Conservation (phyloP, 2,797 vertebrate species). For the Pseudochirops cupreus region DNA sequence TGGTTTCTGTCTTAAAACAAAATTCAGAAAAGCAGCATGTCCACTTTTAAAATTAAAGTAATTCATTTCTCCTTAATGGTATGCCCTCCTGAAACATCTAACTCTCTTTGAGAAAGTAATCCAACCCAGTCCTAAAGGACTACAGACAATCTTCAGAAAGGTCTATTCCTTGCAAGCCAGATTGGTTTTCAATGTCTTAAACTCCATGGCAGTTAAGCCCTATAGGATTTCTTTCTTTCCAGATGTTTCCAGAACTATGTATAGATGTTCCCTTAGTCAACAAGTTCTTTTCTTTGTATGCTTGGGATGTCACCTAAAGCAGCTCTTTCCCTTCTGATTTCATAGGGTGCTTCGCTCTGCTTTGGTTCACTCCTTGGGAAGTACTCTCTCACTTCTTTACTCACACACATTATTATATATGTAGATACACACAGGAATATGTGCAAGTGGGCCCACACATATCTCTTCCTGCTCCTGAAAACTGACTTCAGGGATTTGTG, state of each 20-base stretch:
- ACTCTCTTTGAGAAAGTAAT: slow-evolving; percentile 28
- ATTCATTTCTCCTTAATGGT: background rate
- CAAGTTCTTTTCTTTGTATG: background rate
- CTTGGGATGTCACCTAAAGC: background rate
- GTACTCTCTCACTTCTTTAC: background rate
- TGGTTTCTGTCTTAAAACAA: slow-evolving; percentile 24
- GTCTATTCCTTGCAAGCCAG: background rate
- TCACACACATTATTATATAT: background rate
- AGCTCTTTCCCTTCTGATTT: slow-evolving; percentile 8
- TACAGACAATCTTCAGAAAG: slow-evolving; percentile 14
- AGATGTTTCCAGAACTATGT: slow-evolving; percentile 15
- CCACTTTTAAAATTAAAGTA: slow-evolving; percentile 19
- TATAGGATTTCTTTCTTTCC: slow-evolving; percentile 8
- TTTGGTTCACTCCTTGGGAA: background rate
- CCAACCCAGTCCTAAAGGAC: background rate
- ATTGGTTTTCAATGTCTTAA: slow-evolving; percentile 3
- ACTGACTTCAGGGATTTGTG: background rate
- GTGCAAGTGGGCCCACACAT: background rate
- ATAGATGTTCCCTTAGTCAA: slow-evolving; percentile 7
- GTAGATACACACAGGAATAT: background rate
- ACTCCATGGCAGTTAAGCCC: background rate
- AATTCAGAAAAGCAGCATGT: slow-evolving; percentile 34
- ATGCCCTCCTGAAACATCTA: background rate
- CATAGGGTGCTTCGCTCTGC: background rate
- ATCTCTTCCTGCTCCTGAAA: background rate